A percentile compares a stretch with the other conserved stretches of the same genome.
Evolutionary conservation across 2,888 invertebrate species (phyloP).

Genomic region (Rhamnusium bicolor): DNA sequence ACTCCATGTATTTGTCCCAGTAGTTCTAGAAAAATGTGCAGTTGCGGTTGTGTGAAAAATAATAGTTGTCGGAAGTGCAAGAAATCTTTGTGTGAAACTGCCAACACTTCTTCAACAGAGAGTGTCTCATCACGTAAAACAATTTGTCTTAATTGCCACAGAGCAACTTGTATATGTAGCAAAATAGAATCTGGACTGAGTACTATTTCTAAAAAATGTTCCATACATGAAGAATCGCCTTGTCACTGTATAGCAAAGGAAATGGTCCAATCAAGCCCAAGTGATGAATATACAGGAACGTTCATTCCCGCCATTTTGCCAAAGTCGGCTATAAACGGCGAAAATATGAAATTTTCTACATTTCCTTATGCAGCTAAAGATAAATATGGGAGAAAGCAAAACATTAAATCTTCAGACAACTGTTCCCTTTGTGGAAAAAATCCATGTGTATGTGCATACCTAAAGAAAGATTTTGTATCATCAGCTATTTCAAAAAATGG

Average conservation of each 20-base stretch:
- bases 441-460: constrained; percentile 16
- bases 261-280: background rate
- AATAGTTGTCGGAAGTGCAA: constrained; percentile 4
- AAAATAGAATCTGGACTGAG: background rate
- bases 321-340: background rate
- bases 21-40: background rate
- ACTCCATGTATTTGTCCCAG: constrained; percentile 1
- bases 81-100: background rate
- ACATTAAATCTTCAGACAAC: background rate
- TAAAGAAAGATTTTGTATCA: background rate
- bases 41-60: background rate
- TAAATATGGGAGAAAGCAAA: background rate
- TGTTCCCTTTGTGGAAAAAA: constrained; percentile 12
- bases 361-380: constrained; percentile 4
- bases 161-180: constrained; percentile 1
- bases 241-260: background rate
- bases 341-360: background rate
- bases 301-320: background rate
- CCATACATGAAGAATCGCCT: background rate
- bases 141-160: constrained; percentile 21
- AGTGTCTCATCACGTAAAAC: constrained; percentile 10
- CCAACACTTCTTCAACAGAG: background rate
- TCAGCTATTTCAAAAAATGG: constrained; percentile 9
- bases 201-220: background rate
- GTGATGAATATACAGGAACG: background rate